Evolutionary conservation across 2,113 vertebrate genomes (phyloP).

Genomic region (Haemorhous mexicanus): DNA sequence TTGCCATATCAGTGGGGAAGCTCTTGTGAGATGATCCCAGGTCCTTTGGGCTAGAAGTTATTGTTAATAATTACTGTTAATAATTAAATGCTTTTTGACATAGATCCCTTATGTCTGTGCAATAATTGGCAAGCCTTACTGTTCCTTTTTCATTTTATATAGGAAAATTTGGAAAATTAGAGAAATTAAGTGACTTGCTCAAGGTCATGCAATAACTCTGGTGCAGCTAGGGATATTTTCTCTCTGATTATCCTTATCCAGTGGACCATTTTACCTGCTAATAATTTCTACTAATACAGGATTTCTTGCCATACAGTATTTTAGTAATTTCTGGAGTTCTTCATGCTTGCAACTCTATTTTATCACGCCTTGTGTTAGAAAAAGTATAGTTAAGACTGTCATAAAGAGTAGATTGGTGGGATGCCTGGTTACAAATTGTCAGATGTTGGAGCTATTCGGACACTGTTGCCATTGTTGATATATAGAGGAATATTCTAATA

Average conservation of each 20-base stretch:
- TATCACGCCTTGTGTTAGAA: slow-evolving; percentile 37
- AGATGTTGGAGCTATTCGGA: slow-evolving; percentile 42
- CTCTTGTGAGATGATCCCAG: background rate
- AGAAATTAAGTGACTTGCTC: slow-evolving; percentile 16
- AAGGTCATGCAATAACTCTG: slow-evolving; percentile 32
- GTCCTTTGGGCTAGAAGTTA: background rate
- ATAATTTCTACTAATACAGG: slow-evolving; percentile 27
- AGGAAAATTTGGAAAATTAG: background rate
- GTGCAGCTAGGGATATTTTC: slow-evolving; percentile 14
- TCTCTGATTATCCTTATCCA: slow-evolving; percentile 12
- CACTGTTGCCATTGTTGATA: slow-evolving; percentile 48
- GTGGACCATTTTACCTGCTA: slow-evolving; percentile 26
- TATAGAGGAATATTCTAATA: slow-evolving; percentile 48
- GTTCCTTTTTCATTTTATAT: background rate
- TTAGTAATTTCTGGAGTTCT: slow-evolving; percentile 50
- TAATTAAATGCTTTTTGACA: background rate
- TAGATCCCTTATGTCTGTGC: background rate
- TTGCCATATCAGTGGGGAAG: background rate
- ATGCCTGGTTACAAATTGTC: slow-evolving; percentile 40
- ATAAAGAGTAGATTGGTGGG: slow-evolving; percentile 35
- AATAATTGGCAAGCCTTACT: background rate
- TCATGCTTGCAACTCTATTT: slow-evolving; percentile 49
- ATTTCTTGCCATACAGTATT: slow-evolving; percentile 22
- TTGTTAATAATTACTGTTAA: background rate
- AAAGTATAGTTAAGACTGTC: slow-evolving; percentile 46